Percentiles rank a stretch among this genome's conserved stretches.
Evolutionary conservation across 2,113 vertebrate genomes (phyloP).

Genomic region (Gambusia holbrooki): DNA sequence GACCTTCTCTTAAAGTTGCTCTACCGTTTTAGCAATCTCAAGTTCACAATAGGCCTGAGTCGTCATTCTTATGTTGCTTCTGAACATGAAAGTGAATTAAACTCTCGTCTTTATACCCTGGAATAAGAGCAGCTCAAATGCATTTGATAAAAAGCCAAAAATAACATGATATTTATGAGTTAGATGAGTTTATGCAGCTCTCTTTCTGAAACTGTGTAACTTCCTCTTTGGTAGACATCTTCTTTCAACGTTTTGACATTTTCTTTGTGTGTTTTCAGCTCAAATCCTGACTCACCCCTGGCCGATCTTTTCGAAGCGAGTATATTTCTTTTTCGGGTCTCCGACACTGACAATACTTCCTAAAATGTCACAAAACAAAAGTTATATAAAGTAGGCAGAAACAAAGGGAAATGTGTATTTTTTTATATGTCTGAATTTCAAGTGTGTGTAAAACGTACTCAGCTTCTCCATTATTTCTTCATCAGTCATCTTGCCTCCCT

Average conservation of each 20-base stretch:
- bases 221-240: neutral
- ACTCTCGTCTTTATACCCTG: no score
- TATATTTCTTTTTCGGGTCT: slow-evolving; percentile 98
- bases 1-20: neutral
- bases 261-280: neutral
- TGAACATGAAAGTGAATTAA: neutral
- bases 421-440: neutral
- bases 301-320: slow-evolving; percentile 95
- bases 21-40: no score
- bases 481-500: slow-evolving; percentile 95
- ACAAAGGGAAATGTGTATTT: neutral
- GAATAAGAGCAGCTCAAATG: no score
- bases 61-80: neutral
- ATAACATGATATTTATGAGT: neutral
- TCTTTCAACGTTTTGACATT: neutral
- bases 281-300: slow-evolving; percentile 87
- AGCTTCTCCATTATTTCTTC: slow-evolving; percentile 99
- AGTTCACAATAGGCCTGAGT: no score
- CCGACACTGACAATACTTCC: slow-evolving; percentile 97
- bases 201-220: neutral
- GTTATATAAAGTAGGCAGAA: neutral
- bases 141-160: no score
- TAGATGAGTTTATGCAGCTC: neutral
- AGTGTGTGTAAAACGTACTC: slow-evolving; percentile 76
- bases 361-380: slow-evolving; percentile 25